Evolutionary conservation across 2,888 invertebrate genomes (phyloP), one percentile per base, ranked within the genome.

Genomic region (Dastarcus helophoroides): DNA sequence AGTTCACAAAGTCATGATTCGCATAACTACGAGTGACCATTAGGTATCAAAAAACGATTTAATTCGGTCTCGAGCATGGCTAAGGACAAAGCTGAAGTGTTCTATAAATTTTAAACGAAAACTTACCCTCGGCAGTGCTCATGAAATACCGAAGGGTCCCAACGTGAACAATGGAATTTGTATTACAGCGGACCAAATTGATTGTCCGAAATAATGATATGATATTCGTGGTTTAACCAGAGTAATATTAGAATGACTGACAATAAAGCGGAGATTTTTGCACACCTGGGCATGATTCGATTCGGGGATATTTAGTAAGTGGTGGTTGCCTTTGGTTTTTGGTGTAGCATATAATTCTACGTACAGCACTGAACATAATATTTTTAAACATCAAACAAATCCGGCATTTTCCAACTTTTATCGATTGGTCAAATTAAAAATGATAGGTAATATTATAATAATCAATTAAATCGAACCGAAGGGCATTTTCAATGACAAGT

Each of bases 281-380:
- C 41, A 41, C 41, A 41, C 41, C 41, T 41, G 41, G 41, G 38
- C 24, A 24, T 11, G 16, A 36, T 35, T 32, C 24, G 40, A 36
- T 34, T 35, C 34, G 14, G 38, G 40, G 40, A 31, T n/a, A n/a
- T n/a, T n/a, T 10, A 24, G 24, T 8, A 7, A 7, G 6, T 29
- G 22, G 29, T 35, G 32, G 33, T 39, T 6, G 34, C 32, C 34
- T 37, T 36, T 39, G 41, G 36, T 39, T 38, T 36, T 40, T 30
- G 32, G 26, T n/a, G n/a, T n/a, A n/a, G 31, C 9, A 31, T 32
- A 36, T 29, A 27, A 29, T 11, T 15, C 11, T 29, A 10, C 22
- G 30, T 41, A 40, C 40, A 40, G 41, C 28, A 36, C 37, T 23
- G 37, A 22, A 22, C 38, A 40, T 38, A 24, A 40, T n/a, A n/a